Base-by-base conservation (phyloP, 2,888 invertebrate genomes). In the Scaptomyza reducta region DNA sequence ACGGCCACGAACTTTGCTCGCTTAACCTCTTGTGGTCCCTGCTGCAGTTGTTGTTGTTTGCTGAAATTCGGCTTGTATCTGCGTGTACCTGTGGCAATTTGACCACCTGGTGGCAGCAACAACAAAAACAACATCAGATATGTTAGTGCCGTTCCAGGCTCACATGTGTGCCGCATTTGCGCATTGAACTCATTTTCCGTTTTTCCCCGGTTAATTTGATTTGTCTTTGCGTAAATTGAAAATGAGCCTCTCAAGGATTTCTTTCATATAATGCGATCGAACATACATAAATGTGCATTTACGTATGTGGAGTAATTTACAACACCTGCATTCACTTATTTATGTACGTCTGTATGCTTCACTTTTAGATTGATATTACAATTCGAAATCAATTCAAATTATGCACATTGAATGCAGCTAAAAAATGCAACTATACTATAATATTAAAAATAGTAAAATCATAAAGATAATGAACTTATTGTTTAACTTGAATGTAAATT, bases 1-100 rank as follows among this genome's bases (percentile, higher is more conserved):
- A 75, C 70, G 89, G 82, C 88, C 86, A 73, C 88, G 90, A 90
- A 89, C 90, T 90, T 79, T 90, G 89, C 82, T 88, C 85, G 82
- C 69, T 70, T 88, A 84, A 79, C 87, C 82, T 80, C 67, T 49
- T 40, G 65, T 61, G 53, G 74, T 68, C 69, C 70, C 54, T 55
- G 56, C 55, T 71, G 56, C 46, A 61, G 11, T 47, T 63, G 63
- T 27, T 53, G 71, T 49, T 58, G 38, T 44, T 47, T 77, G 61
- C 51, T 76, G 78, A 71, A 85, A 72, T 85, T 87, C 44, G 77
- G 77, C 68, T 61, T 42, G 62, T 42, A 29, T 22, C 40, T 31
- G 56, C 41, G 50, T 18, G 54, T 65, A 70, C 74, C 71, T 82
- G 79, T 47, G 50, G 62, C 78, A 80, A 83, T 84, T 85, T 87